Conservation (phyloP, 2,888 invertebrate genomes). For the Chrysolina americana region DNA sequence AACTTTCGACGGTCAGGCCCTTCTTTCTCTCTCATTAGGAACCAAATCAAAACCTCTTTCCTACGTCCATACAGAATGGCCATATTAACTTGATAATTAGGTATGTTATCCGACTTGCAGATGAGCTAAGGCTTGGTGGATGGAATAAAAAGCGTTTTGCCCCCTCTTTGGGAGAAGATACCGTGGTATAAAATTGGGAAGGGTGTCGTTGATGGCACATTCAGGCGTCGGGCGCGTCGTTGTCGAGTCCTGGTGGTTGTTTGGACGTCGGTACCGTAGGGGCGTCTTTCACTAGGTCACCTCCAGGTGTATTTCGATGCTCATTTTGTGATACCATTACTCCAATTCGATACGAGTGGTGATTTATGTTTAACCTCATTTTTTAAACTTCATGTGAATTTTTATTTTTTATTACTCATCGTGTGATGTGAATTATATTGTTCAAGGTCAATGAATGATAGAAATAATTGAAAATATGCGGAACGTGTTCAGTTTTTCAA, state of each 20-base stretch:
- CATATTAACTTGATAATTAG: constrained; percentile 94
- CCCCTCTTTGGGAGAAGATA: constrained; percentile 71
- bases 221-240: constrained; percentile 68
- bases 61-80: constrained; percentile 79
- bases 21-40: constrained; percentile 68
- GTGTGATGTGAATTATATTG: not conserved
- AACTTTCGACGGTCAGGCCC: constrained; percentile 48
- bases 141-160: constrained; percentile 82
- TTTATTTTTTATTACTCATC: not conserved
- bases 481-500: not conserved
- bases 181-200: constrained; percentile 70
- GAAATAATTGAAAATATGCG: not conserved
- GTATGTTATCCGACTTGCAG: constrained; percentile 92
- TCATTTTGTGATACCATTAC: not conserved
- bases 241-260: constrained; percentile 54
- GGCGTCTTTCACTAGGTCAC: constrained; percentile 56
- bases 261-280: constrained; percentile 55
- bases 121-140: constrained; percentile 82
- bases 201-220: constrained; percentile 70
- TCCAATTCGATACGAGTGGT: not conserved
- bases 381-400: not conserved
- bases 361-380: not conserved
- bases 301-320: constrained; percentile 42
- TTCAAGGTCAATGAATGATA: not conserved
- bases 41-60: constrained; percentile 71